Base-by-base conservation (phyloP, 2,888 invertebrate species). In the Coleophora deauratella region DNA sequence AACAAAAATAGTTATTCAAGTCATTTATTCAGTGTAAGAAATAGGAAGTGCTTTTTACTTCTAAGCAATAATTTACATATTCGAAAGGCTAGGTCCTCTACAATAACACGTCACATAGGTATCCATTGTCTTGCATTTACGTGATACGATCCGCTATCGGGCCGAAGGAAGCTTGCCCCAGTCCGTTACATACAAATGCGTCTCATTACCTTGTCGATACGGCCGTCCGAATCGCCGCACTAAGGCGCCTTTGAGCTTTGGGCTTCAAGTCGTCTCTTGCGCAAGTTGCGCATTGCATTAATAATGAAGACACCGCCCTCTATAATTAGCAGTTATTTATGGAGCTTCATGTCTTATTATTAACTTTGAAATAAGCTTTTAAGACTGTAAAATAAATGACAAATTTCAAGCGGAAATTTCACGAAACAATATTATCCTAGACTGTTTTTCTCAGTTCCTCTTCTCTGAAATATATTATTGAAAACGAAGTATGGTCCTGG, bases 131-230 rank as follows among this genome's bases (percentile, higher is more conserved):
- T 31, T 21, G 21, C 21, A 21, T 6, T 21, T 53, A 80, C 71
- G 72, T 66, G 75, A 66, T 71, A 50, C 39, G 41, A 35, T 50
- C 66, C 46, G 69, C 72, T 68, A 73, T 72, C 66, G 68, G 65
- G 67, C 70, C 64, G 61, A 69, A 82, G 78, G 78, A 79, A 79
- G 75, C 73, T 71, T 68, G 66, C 76, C 67, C 63, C 67, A 74
- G 78, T 77, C 76, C 72, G 78, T 77, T 78, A 80, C 82, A 84
- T 84, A 82, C 80, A 82, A 82, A 84, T 84, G 84, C 64, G 72
- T 78, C 76, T 82, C 80, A 84, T 84, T 84, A 84, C 74, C 72
- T 75, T 67, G 68, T 72, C 72, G 67, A 72, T 73, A 77, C 70
- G 79, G n/a, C 57, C 70, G 72, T 68, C 77, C 66, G 62, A 75